Evolutionary conservation across 2,113 vertebrate genomes (phyloP), one percentile per base, ranked within the genome.

Genomic region (Chauna torquata): DNA sequence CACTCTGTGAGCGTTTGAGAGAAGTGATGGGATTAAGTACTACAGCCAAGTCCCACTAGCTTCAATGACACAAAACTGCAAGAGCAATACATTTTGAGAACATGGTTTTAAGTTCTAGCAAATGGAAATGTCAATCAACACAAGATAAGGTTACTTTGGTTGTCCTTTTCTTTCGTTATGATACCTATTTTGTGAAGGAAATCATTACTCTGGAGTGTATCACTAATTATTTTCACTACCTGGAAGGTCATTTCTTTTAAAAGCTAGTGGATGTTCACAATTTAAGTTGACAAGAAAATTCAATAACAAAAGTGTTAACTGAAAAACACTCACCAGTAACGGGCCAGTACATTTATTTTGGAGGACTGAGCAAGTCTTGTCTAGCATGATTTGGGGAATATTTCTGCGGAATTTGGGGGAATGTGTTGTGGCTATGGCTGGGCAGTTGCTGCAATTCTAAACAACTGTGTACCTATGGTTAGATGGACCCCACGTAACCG

Each of bases 161-260:
- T 88, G 80, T 96, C 82, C 58, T 93, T 93, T 88, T 77, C 45
- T 79, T 85, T 94, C 42, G n/a, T 85, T 83, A 78, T 52, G 52
- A 58, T 78, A 70, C 88, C 77, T 97, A 88, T 62, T 94, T 80
- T 88, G 49, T 77, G 86, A 90, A 97, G 94, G 86, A 95, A 88
- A 87, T 69, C 20, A 5, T 89, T 94, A 85, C 90, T 94, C 87
- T 36, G 83, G 87, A 83, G 77, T 86, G 16, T 74, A 34, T 92
- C 94, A 49, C 86, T 97, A 94, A 96, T 97, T 94, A 57, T 75
- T 82, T 94, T 95, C 79, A 94, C 85, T 64, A 75, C 74, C 91
- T 94, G 88, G 88, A 97, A 97, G 90, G 96, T 97, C 84, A 55
- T 45, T 82, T 52, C 86, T 68, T 95, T 61, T 59, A 70, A 93